These are phyloP conservation scores for Minunthozetes semirufus DNA, from an alignment of 2,888 invertebrate genomes.

Conservation along the genomic window DNA sequence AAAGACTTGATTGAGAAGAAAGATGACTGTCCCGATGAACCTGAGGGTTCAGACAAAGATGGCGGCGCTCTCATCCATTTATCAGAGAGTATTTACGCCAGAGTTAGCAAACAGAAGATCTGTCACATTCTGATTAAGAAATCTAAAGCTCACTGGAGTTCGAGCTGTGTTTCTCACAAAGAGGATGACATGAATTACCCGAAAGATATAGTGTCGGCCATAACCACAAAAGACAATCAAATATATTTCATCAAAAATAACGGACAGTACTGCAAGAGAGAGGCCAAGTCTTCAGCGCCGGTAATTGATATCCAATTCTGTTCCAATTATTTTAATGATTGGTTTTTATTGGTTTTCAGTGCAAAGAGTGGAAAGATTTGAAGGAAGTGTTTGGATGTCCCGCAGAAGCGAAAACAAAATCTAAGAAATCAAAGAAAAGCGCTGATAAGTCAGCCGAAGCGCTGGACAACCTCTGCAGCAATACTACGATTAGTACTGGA, in stretches of 20 bases:
- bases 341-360: background rate
- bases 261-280: background rate
- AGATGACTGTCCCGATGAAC: background rate
- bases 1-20: background rate
- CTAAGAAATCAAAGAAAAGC: background rate
- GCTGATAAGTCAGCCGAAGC: background rate
- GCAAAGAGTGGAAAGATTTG: background rate
- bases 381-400: constrained; percentile 18
- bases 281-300: background rate
- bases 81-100: background rate
- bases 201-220: background rate
- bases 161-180: background rate
- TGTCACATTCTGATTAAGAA: background rate
- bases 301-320: background rate
- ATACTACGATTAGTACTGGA: background rate
- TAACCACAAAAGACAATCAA: background rate
- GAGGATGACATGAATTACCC: constrained; percentile 3
- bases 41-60: background rate
- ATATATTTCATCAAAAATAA: background rate
- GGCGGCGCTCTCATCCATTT: background rate
- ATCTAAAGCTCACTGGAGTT: background rate
- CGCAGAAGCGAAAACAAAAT: background rate
- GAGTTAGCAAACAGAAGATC: background rate
- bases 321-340: background rate
- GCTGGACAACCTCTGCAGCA: background rate